phyloP scores from a whole-genome alignment of 2,888 invertebrate species.

The Parascotia fuliginaria region DNA sequence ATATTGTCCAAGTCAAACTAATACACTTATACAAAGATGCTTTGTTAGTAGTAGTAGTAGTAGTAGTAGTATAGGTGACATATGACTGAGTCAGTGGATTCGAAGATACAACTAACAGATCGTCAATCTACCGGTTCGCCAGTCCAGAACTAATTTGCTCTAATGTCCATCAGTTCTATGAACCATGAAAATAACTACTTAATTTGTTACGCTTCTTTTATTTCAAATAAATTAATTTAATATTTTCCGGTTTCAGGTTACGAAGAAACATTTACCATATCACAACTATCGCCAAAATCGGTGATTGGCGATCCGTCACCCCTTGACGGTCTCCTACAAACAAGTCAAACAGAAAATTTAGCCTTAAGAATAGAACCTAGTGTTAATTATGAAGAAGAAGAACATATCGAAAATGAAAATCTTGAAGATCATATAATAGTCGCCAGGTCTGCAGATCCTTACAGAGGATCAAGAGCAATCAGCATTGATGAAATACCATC shows the following conservation, averaged over 20 bases:
- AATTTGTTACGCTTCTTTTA: too few species aligned
- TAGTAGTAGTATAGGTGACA: too few species aligned
- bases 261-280: slow-evolving; percentile 86
- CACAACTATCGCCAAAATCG: slow-evolving; percentile 90
- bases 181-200: too few species aligned
- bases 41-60: too few species aligned
- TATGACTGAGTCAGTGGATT: too few species aligned
- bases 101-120: too few species aligned
- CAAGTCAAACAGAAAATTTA: slow-evolving; percentile 64
- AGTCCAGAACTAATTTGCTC: too few species aligned
- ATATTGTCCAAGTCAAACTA: too few species aligned
- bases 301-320: slow-evolving; percentile 55
- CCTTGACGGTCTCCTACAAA: slow-evolving; percentile 61
- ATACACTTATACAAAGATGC: too few species aligned
- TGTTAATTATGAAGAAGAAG: slow-evolving; percentile 54
- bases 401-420: slow-evolving; percentile 47
- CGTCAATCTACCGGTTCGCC: too few species aligned
- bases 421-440: slow-evolving; percentile 74
- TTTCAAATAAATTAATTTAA: background rate
- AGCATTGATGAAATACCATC: slow-evolving; percentile 81
- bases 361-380: slow-evolving; percentile 77
- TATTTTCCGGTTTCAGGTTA: slow-evolving; percentile 72
- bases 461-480: slow-evolving; percentile 80
- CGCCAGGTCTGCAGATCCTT: slow-evolving; percentile 84
- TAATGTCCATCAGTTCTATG: too few species aligned